These are phyloP conservation scores for Drosophila ustulata DNA, from an alignment of 2,888 invertebrate genomes.

Conservation along the genomic window DNA sequence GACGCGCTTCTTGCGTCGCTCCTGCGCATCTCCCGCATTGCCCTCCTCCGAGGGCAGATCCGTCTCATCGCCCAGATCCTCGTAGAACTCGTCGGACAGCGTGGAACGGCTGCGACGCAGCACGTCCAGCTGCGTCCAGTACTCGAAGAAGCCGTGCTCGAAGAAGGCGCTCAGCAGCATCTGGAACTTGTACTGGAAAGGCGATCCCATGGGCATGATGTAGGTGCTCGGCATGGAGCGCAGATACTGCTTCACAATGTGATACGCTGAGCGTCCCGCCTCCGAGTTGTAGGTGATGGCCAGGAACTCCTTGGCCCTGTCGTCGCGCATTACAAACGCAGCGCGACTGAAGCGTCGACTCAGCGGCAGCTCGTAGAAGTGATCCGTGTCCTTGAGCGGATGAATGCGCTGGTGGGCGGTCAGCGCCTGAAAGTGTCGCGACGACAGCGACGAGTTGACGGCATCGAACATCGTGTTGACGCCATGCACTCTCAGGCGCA, in stretches of 20 bases:
- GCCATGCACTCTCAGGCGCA: constrained; percentile 66
- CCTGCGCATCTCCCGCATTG: constrained; percentile 17
- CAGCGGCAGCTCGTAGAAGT: constrained; percentile 38
- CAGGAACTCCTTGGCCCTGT: constrained; percentile 75
- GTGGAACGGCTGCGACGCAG: constrained; percentile 43
- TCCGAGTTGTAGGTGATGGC: constrained; percentile 72
- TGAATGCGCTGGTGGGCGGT: constrained; percentile 35
- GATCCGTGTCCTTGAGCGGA: constrained; percentile 47
- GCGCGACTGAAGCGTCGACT: constrained; percentile 21
- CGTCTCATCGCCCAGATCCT: constrained; percentile 39
- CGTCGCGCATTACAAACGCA: constrained; percentile 74
- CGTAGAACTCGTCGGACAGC: constrained; percentile 61
- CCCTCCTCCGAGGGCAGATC: constrained; percentile 33
- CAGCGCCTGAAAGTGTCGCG: constrained; percentile 46
- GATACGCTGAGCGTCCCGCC: constrained; percentile 75
- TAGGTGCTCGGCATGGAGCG: constrained; percentile 76
- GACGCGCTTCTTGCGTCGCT: constrained; percentile 57
- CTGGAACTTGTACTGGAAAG: constrained; percentile 77
- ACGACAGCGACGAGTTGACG: constrained; percentile 47
- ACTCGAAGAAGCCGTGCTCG: constrained; percentile 79
- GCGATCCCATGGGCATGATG: constrained; percentile 72
- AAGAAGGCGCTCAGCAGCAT: constrained; percentile 61
- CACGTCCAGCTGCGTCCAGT: constrained; percentile 73
- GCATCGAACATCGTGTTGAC: constrained; percentile 51
- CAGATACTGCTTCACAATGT: constrained; percentile 80